phyloP scores from a whole-genome alignment of 2,113 vertebrate genomes.

The Centropus unirufus region DNA sequence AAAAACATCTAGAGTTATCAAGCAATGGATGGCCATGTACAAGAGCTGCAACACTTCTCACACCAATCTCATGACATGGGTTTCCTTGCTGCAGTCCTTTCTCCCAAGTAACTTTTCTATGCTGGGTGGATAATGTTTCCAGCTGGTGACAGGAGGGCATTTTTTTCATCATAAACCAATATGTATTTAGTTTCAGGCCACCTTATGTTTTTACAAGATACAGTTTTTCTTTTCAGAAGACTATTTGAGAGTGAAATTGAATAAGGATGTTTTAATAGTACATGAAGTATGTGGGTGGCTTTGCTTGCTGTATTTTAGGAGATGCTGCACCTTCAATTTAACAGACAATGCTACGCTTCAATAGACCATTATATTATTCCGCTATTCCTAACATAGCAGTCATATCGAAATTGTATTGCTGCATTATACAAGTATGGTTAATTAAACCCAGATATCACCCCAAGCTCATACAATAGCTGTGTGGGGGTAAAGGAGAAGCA shows the following conservation, averaged over 20 bases:
- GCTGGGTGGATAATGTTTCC: conserved; percentile 20
- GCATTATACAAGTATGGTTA: conserved; percentile 10
- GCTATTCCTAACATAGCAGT: conserved; percentile 1
- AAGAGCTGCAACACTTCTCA: not conserved
- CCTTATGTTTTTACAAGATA: conserved; percentile 42
- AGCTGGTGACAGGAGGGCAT: not conserved
- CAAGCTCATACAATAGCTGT: not conserved
- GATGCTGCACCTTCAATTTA: conserved; percentile 50
- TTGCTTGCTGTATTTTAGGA: conserved; percentile 28
- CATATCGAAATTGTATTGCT: conserved; percentile 18
- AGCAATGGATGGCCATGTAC: not conserved
- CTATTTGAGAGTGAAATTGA: conserved; percentile 54
- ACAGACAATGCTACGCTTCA: conserved; percentile 33
- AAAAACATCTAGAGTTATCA: not conserved
- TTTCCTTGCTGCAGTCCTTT: not conserved
- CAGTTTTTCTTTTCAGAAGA: conserved; percentile 8
- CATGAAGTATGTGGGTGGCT: conserved; percentile 28
- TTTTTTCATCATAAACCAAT: conserved; percentile 32
- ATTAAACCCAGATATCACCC: conserved; percentile 47
- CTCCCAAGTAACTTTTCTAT: not conserved
- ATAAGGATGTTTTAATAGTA: conserved; percentile 37
- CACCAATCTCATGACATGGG: not conserved
- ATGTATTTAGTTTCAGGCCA: conserved; percentile 23
- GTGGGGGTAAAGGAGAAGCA: not conserved
- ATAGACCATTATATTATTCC: conserved; percentile 50